Evolutionary conservation across 1,140 invertebrate species (phyloP).

Genomic region (Mizuhopecten yessoensis): DNA sequence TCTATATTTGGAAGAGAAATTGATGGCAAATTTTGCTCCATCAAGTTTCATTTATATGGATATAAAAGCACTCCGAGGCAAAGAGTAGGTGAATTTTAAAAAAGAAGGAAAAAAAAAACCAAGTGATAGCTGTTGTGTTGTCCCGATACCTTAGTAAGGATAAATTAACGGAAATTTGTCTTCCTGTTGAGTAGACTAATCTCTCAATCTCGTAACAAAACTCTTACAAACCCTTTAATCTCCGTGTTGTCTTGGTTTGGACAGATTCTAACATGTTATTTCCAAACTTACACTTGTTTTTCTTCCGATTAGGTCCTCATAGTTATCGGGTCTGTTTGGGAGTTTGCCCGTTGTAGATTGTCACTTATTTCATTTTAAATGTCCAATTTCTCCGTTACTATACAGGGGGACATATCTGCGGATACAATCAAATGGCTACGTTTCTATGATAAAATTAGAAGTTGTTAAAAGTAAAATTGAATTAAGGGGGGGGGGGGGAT

Average conservation of each 20-base stretch:
- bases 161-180: not conserved
- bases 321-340: not conserved
- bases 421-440: too few relatives aligned
- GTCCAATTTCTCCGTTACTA: not conserved
- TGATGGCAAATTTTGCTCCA: too few relatives aligned
- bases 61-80: too few relatives aligned
- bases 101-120: too few relatives aligned
- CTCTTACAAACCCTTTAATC: conserved; percentile 12
- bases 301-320: not conserved
- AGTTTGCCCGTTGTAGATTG: not conserved
- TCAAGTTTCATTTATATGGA: too few relatives aligned
- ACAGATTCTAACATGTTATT: conserved; percentile 35
- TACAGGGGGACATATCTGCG: not conserved
- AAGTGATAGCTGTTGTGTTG: too few relatives aligned
- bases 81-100: too few relatives aligned
- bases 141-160: not conserved
- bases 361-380: not conserved
- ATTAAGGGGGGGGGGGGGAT: too few relatives aligned
- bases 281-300: conserved; percentile 19
- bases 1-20: too few relatives aligned
- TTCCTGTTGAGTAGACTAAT: not conserved
- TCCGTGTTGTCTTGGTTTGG: not conserved
- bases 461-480: not conserved
- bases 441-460: too few relatives aligned
- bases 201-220: not conserved